Conservation (phyloP, 1,140 invertebrate genomes). For the Yoshiicerus persimilis region DNA sequence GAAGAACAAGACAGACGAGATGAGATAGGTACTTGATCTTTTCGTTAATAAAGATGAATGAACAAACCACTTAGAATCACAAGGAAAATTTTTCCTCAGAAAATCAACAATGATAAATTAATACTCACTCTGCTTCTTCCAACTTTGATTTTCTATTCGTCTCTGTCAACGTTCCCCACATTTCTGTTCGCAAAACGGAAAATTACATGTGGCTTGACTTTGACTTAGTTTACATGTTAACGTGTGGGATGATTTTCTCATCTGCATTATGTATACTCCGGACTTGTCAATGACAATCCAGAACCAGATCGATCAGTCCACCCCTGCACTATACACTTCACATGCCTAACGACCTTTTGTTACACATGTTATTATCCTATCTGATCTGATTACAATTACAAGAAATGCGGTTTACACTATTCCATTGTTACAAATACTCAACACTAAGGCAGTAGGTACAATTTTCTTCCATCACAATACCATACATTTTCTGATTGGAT, state of each 20-base stretch:
- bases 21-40: neutral
- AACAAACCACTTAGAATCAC: neutral
- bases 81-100: neutral
- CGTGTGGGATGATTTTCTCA: neutral
- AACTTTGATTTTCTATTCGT: neutral
- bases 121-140: neutral
- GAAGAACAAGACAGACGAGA: neutral
- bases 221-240: too few relatives aligned
- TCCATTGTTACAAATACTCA: too few relatives aligned
- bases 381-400: neutral
- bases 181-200: neutral
- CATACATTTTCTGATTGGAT: neutral
- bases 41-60: neutral
- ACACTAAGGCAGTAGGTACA: too few relatives aligned
- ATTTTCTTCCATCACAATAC: neutral
- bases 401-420: neutral
- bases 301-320: too few relatives aligned
- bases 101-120: neutral
- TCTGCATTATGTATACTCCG: neutral
- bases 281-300: too few relatives aligned
- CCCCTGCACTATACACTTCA: too few relatives aligned
- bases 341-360: neutral
- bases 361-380: neutral
- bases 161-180: neutral
- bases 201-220: neutral